These are phyloP conservation scores for Megamerina dolium DNA, from an alignment of 2,888 invertebrate species.

Conservation along the genomic window DNA sequence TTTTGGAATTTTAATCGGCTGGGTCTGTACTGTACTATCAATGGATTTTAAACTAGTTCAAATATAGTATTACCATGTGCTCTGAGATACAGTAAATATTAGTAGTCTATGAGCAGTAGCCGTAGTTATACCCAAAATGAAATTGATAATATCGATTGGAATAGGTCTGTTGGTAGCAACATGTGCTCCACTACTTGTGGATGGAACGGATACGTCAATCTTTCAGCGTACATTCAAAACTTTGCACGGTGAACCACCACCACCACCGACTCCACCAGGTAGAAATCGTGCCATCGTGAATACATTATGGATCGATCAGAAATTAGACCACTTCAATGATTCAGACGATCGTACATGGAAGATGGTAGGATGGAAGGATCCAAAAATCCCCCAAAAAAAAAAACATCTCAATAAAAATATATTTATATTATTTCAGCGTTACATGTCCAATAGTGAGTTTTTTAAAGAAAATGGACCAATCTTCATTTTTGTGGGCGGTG, in stretches of 20 bases:
- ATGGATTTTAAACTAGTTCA: too few relatives aligned
- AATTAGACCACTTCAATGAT: conserved; percentile 55
- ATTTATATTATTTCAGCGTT: too few relatives aligned
- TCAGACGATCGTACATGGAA: conserved; percentile 53
- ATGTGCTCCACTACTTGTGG: too few relatives aligned
- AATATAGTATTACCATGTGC: too few relatives aligned
- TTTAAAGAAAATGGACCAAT: conserved; percentile 53
- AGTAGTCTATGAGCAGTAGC: not conserved
- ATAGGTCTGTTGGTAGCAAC: conserved; percentile 1
- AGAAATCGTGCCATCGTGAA: conserved; percentile 26
- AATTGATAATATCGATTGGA: conserved; percentile 3
- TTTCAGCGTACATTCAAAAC: conserved; percentile 34
- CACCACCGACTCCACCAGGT: conserved; percentile 18
- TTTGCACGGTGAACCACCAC: conserved; percentile 50
- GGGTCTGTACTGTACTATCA: too few relatives aligned
- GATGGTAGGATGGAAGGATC: conserved; percentile 41
- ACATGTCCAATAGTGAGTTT: conserved; percentile 52
- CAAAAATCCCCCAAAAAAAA: too few relatives aligned
- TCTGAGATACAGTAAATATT: too few relatives aligned
- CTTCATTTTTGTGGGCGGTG: conserved; percentile 63
- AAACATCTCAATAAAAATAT: too few relatives aligned
- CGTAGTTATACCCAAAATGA: conserved; percentile 2
- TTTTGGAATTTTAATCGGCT: too few relatives aligned
- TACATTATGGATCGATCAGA: conserved; percentile 51
- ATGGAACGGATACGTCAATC: too few relatives aligned